These are phyloP conservation scores for Tuta absoluta DNA, from an alignment of 2,888 invertebrate genomes.

Conservation along the genomic window DNA sequence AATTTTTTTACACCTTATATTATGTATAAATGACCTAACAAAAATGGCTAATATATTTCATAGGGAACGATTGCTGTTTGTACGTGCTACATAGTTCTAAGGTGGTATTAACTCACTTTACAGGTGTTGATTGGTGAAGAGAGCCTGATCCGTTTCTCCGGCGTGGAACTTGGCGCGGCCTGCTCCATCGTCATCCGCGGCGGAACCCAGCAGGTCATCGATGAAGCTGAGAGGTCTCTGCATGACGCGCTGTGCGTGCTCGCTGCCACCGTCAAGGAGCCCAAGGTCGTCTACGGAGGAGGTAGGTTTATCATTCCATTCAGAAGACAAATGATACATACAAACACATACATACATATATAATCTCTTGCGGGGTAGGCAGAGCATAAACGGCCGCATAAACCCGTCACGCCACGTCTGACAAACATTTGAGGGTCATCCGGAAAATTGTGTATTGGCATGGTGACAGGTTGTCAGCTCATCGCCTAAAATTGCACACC, in stretches of 20 bases:
- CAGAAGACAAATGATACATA: too few species aligned
- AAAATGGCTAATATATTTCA: slow-evolving; percentile 1
- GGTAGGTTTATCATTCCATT: slow-evolving; percentile 48
- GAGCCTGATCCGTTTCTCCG: slow-evolving; percentile 95
- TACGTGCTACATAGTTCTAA: too few species aligned
- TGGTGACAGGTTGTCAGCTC: too few species aligned
- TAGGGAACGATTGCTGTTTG: too few species aligned
- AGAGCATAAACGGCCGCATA: too few species aligned
- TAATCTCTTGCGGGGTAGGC: neutral
- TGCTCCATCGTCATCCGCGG: slow-evolving; percentile 98
- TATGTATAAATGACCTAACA: too few species aligned
- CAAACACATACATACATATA: too few species aligned
- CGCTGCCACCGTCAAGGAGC: slow-evolving; percentile 96
- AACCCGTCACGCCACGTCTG: too few species aligned
- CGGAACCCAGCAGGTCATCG: slow-evolving; percentile 96
- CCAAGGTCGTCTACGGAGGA: slow-evolving; percentile 94
- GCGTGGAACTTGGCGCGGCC: slow-evolving; percentile 96
- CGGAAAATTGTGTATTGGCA: too few species aligned
- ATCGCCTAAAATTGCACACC: too few species aligned
- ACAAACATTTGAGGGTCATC: too few species aligned
- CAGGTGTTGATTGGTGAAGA: slow-evolving; percentile 99
- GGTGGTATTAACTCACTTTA: neutral
- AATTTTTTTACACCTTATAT: too few species aligned
- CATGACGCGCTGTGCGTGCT: slow-evolving; percentile 99
- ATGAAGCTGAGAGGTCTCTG: slow-evolving; percentile 98